These are phyloP conservation scores for Xyrauchen texanus DNA, from an alignment of 2,113 vertebrate species.

Conservation along the genomic window DNA sequence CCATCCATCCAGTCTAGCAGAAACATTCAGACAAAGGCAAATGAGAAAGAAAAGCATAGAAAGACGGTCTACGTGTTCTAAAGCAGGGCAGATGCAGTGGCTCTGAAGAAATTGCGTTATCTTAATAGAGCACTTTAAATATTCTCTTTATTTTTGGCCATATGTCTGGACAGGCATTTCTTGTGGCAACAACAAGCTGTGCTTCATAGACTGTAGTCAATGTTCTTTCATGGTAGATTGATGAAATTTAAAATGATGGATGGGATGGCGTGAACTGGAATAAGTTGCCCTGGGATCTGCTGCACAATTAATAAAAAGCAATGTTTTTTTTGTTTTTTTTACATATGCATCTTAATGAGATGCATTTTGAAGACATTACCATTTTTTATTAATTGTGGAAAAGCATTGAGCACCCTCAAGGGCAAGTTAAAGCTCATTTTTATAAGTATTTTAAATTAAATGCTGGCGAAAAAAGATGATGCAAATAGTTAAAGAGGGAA, in stretches of 20 bases:
- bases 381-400: conserved; percentile 6
- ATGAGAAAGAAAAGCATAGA: no score
- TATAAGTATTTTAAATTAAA: neutral
- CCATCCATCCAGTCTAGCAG: neutral
- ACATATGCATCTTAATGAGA: conserved; percentile 16
- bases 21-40: neutral
- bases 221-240: conserved; percentile 8
- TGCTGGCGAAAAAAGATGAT: neutral
- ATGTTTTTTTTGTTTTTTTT: conserved; percentile 6
- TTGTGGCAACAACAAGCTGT: neutral
- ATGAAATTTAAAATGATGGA: conserved; percentile 25
- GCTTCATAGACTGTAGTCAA: conserved; percentile 11
- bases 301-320: conserved; percentile 22
- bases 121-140: neutral
- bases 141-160: neutral
- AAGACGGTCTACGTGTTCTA: no score
- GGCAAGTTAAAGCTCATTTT: neutral
- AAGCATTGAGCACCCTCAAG: neutral
- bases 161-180: conserved; percentile 10
- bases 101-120: conserved; percentile 18
- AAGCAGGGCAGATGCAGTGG: neutral
- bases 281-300: conserved; percentile 22
- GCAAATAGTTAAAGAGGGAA: neutral
- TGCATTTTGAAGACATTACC: neutral
- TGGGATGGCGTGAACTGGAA: neutral